phyloP scores from a whole-genome alignment of 2,888 invertebrate species.

The Pristionchus exspectatus region DNA sequence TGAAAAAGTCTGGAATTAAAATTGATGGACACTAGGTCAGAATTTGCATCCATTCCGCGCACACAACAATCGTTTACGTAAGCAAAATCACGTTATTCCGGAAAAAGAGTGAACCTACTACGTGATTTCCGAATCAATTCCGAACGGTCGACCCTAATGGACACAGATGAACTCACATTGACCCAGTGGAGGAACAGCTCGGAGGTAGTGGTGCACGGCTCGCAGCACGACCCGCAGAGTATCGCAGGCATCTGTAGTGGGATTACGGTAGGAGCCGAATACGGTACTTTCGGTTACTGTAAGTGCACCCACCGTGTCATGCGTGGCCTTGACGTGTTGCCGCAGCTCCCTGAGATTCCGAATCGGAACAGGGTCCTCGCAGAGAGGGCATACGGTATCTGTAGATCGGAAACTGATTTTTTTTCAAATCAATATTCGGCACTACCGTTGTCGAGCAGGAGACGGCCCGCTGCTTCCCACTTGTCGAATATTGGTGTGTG shows the following conservation, averaged over 20 bases:
- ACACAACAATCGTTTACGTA: too few species aligned
- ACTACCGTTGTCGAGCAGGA: neutral
- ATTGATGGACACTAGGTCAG: neutral
- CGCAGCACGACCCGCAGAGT: conserved; percentile 18
- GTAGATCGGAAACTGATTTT: neutral
- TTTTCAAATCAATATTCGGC: neutral
- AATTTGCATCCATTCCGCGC: too few species aligned
- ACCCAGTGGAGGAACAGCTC: conserved; percentile 18
- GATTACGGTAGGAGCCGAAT: neutral
- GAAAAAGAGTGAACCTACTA: too few species aligned
- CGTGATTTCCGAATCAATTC: too few species aligned
- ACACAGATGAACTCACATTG: neutral
- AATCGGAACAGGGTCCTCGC: neutral
- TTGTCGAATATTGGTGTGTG: neutral
- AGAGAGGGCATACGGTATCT: conserved; percentile 35
- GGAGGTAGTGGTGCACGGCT: conserved; percentile 8
- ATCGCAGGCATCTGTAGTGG: neutral
- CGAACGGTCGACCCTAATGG: too few species aligned
- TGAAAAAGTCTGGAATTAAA: neutral
- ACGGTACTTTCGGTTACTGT: neutral
- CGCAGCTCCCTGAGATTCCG: neutral
- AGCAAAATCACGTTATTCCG: too few species aligned
- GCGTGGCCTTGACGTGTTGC: neutral
- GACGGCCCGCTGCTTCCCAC: neutral
- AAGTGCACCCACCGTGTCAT: neutral